Evolutionary conservation across 1,140 invertebrate species (phyloP).

Genomic region (Danaus melanippus): DNA sequence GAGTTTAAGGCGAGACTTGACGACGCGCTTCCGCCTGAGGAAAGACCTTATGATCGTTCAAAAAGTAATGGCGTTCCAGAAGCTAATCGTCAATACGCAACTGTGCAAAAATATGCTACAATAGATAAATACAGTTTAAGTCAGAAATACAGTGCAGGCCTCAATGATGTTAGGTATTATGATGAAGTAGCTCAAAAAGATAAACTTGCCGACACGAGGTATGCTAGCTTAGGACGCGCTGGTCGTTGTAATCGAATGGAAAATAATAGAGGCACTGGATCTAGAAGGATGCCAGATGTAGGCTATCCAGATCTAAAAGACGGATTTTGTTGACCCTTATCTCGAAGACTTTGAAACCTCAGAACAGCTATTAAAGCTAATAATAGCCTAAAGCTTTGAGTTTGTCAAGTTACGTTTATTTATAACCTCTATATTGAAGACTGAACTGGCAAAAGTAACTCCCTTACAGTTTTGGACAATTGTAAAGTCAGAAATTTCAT

Average conservation of each 20-base stretch:
- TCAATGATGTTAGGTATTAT: constrained; percentile 70
- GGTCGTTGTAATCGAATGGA: constrained; percentile 63
- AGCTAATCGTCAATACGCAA: constrained; percentile 60
- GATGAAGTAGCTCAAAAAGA: constrained; percentile 66
- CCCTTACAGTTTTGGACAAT: constrained; percentile 29
- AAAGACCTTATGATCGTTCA: constrained; percentile 75
- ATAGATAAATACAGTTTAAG: constrained; percentile 72
- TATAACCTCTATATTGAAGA: constrained; percentile 43
- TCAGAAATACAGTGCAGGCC: constrained; percentile 68
- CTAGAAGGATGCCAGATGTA: constrained; percentile 72
- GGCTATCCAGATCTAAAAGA: constrained; percentile 78
- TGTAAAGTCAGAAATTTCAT: constrained; percentile 21
- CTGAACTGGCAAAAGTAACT: constrained; percentile 63
- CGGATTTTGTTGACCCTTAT: constrained; percentile 81
- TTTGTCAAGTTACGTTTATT: constrained; percentile 21
- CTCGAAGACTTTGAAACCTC: constrained; percentile 77
- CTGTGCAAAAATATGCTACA: constrained; percentile 69
- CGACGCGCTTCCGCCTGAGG: constrained; percentile 61
- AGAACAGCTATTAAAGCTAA: constrained; percentile 51
- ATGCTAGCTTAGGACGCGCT: constrained; percentile 67
- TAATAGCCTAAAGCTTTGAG: constrained; percentile 11
- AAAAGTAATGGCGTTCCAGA: constrained; percentile 71
- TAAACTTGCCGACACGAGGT: constrained; percentile 61
- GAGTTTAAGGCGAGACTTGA: constrained; percentile 73
- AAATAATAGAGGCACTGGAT: constrained; percentile 48